Percentiles rank a stretch among this genome's conserved stretches.
These are phyloP conservation scores for Tetheella fluctuosa DNA, from an alignment of 2,888 invertebrate genomes.

Conservation along the genomic window DNA sequence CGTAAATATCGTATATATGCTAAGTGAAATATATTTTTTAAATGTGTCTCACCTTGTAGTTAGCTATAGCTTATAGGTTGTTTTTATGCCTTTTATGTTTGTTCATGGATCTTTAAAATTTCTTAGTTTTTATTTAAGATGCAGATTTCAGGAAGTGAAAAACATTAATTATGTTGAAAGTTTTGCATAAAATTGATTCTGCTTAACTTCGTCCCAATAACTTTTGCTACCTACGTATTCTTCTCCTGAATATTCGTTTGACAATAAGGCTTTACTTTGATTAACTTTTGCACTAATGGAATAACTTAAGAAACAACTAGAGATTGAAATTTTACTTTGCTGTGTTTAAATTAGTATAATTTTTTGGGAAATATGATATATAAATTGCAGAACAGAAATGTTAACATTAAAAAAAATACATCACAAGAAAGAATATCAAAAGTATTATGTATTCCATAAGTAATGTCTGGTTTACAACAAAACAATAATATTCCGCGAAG, in stretches of 20 bases:
- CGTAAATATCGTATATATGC: constrained; percentile 21
- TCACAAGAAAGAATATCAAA: constrained; percentile 19
- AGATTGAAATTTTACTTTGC: not conserved
- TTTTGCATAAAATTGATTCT: constrained; percentile 69
- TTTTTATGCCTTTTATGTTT: too few relatives aligned
- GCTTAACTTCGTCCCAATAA: constrained; percentile 52
- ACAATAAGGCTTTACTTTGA: constrained; percentile 43
- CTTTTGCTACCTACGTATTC: constrained; percentile 26
- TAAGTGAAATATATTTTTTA: not conserved
- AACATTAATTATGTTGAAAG: constrained; percentile 39
- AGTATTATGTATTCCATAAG: constrained; percentile 22
- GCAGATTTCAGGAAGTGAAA: constrained; percentile 13
- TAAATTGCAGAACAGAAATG: too few relatives aligned
- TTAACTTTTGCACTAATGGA: constrained; percentile 40
- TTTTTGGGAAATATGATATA: not conserved
- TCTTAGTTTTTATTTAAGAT: not conserved
- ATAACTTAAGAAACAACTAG: constrained; percentile 22
- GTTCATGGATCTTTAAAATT: not conserved
- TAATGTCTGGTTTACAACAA: constrained; percentile 17
- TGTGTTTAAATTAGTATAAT: not conserved
- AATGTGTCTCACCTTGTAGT: not conserved
- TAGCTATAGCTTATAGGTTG: too few relatives aligned
- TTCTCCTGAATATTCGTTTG: constrained; percentile 54
- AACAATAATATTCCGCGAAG: constrained; percentile 16
- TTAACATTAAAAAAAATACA: too few relatives aligned